phyloP scores from a whole-genome alignment of 2,888 invertebrate species.

The Lepidonotus clava region DNA sequence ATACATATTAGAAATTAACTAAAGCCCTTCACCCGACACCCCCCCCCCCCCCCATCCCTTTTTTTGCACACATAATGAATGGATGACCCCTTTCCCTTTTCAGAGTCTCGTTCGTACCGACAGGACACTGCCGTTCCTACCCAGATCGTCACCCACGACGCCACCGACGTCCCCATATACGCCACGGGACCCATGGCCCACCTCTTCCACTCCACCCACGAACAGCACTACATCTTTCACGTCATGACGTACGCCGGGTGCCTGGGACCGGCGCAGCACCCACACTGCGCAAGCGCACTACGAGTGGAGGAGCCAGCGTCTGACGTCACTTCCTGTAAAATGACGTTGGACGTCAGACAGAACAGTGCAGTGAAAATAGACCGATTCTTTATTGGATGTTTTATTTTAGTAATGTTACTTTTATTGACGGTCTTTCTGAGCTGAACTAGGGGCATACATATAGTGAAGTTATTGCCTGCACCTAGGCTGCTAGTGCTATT shows the following conservation, averaged over 20 bases:
- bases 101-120: conserved; percentile 17
- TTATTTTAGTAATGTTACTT: no score
- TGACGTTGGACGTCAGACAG: neutral
- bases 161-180: conserved; percentile 43
- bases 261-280: neutral
- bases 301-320: neutral
- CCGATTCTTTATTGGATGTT: no score
- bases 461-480: no score
- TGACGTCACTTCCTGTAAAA: neutral
- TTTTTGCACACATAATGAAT: no score
- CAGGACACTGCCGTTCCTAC: conserved; percentile 35
- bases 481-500: no score
- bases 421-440: no score
- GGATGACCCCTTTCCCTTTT: neutral
- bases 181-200: conserved; percentile 42
- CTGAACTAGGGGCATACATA: no score
- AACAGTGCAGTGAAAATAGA: no score
- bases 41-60: no score
- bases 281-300: neutral
- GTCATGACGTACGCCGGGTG: conserved; percentile 48
- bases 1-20: no score
- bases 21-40: no score
- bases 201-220: conserved; percentile 50
- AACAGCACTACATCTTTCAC: conserved; percentile 47
- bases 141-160: conserved; percentile 41